phyloP scores from a whole-genome alignment of 2,113 vertebrate species.

The Carassius carassius region DNA sequence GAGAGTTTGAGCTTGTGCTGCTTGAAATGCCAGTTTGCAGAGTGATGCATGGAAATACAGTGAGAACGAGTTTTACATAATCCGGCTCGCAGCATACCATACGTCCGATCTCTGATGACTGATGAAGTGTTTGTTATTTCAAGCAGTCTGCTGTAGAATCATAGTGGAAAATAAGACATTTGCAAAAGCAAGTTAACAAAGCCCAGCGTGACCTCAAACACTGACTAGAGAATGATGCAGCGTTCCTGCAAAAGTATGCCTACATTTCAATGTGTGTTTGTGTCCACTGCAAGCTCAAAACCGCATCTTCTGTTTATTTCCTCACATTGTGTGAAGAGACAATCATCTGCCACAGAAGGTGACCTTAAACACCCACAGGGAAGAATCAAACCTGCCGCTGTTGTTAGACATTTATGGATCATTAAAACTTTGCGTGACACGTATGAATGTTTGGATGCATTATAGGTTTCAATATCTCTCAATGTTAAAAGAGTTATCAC shows the following conservation, averaged over 20 bases:
- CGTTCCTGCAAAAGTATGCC: not conserved
- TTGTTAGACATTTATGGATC: not conserved
- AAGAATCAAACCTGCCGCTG: not conserved
- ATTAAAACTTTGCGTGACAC: not conserved
- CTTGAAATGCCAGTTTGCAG: not conserved
- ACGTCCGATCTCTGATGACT: not conserved
- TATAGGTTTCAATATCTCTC: too few species aligned
- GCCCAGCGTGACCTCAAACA: not conserved
- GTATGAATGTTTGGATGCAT: too few species aligned
- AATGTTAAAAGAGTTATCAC: too few species aligned
- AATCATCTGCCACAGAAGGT: not conserved
- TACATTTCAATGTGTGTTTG: not conserved
- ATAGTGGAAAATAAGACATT: not conserved
- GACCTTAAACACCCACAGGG: not conserved
- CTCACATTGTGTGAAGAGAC: not conserved
- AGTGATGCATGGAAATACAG: not conserved
- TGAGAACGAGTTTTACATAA: not conserved
- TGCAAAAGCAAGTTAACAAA: not conserved
- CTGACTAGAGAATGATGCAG: not conserved
- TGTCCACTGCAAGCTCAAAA: not conserved
- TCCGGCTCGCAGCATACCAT: not conserved
- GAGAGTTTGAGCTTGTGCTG: not conserved
- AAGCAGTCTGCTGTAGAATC: not conserved
- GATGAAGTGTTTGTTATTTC: not conserved
- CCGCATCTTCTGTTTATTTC: not conserved